These are phyloP conservation scores for Collichthys lucidus DNA, from an alignment of 2,113 vertebrate species.

Conservation along the genomic window DNA sequence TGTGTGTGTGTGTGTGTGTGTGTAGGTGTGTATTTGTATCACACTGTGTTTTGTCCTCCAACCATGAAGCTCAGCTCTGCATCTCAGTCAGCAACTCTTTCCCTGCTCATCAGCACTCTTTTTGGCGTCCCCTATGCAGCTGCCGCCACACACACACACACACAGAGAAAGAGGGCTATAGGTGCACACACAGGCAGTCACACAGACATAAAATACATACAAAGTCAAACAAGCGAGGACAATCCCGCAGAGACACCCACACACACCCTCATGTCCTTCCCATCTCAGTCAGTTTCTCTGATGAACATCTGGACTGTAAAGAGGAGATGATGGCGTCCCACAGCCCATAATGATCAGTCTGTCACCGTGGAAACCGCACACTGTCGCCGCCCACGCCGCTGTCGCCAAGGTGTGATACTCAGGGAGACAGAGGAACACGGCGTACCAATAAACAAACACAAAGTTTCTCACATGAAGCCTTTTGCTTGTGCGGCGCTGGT, in stretches of 20 bases:
- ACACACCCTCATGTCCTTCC: conserved; percentile 34
- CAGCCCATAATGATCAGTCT: conserved; percentile 73
- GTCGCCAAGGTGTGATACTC: conserved; percentile 57
- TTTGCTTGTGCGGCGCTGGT: neutral
- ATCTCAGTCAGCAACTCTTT: conserved; percentile 74
- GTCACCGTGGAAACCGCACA: conserved; percentile 68
- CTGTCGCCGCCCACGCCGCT: conserved; percentile 24
- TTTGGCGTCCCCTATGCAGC: conserved; percentile 61
- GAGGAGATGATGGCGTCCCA: conserved; percentile 65
- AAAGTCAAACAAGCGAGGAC: conserved; percentile 48
- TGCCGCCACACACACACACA: conserved; percentile 33
- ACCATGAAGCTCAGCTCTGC: conserved; percentile 53
- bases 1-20: conserved; percentile 10
- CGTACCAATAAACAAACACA: conserved; percentile 19
- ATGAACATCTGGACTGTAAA: conserved; percentile 75
- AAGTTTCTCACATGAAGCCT: conserved; percentile 14
- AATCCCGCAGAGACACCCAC: conserved; percentile 14
- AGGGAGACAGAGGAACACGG: conserved; percentile 17
- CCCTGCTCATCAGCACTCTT: conserved; percentile 74
- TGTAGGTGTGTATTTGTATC: conserved; percentile 28
- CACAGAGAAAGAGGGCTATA: neutral
- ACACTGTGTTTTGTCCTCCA: conserved; percentile 62
- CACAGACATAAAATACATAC: conserved; percentile 40
- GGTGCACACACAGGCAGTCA: conserved; percentile 14
- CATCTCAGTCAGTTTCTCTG: conserved; percentile 52